A percentile compares a stretch with the other conserved stretches of the same genome.
Conservation (phyloP, 2,888 invertebrate species). For the Villa cingulata region DNA sequence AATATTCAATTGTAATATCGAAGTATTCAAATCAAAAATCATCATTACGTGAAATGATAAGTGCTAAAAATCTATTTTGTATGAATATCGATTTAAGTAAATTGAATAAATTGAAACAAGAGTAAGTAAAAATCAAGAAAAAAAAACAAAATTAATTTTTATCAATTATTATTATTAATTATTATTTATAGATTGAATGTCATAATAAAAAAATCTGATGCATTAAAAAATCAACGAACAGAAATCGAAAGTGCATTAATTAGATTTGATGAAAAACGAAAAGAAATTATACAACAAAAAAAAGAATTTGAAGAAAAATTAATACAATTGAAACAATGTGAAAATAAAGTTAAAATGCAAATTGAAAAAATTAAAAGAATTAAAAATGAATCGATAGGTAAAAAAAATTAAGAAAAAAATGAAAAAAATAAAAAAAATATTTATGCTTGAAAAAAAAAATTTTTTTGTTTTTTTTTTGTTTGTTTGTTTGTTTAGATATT, state of each 20-base stretch:
- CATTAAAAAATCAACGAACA: conserved; percentile 20
- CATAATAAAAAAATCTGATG: conserved; percentile 18
- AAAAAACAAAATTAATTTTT: conserved; percentile 29
- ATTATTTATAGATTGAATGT: conserved; percentile 15
- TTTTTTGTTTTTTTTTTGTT: conserved; percentile 9
- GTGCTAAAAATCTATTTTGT: conserved; percentile 41
- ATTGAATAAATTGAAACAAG: conserved; percentile 24
- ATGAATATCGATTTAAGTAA: conserved; percentile 44
- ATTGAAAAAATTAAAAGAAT: conserved; percentile 15
- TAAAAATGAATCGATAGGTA: conserved; percentile 7
- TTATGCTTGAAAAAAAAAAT: conserved; percentile 13
- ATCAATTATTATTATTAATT: conserved; percentile 4
- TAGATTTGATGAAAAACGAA: conserved; percentile 24
- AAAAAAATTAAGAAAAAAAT: conserved; percentile 14
- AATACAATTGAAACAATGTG: conserved; percentile 7
- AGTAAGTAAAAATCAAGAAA: conserved; percentile 23
- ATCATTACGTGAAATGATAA: conserved; percentile 42
- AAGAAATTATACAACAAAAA: conserved; percentile 22
- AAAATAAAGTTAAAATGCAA: conserved; percentile 18
- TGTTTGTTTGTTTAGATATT: conserved; percentile 15
- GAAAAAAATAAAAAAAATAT: not conserved
- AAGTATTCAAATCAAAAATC: conserved; percentile 50
- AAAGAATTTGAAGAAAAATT: conserved; percentile 23
- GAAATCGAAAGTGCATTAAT: conserved; percentile 20
- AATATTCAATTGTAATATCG: conserved; percentile 45